A percentile compares a stretch with the other conserved stretches of the same genome.
Conservation (phyloP, 2,797 vertebrate genomes). For the Harpagifer antarcticus region DNA sequence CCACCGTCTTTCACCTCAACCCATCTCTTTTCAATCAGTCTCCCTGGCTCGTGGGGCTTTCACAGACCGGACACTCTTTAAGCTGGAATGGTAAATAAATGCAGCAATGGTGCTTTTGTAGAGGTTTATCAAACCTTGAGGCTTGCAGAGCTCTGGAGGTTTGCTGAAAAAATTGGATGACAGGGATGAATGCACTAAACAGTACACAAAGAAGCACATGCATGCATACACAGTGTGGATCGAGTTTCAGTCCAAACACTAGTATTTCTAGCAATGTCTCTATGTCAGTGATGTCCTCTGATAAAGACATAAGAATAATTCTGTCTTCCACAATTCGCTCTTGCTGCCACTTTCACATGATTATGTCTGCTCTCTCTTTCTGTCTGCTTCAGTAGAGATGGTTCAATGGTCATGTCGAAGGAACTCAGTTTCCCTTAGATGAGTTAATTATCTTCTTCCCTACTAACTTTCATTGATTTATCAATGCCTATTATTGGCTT, state of each 20-base stretch:
- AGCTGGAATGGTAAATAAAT: conserved; percentile 46
- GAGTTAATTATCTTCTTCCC: neutral
- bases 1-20: conserved; percentile 3
- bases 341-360: neutral
- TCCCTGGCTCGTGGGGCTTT: conserved; percentile 39
- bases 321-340: conserved; percentile 2
- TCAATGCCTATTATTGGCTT: neutral
- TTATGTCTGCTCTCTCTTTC: neutral
- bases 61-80: conserved; percentile 19
- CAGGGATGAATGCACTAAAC: conserved; percentile 44
- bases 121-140: conserved; percentile 52
- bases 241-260: conserved; percentile 34
- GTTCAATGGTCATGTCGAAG: conserved; percentile 1
- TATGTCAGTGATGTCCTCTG: conserved; percentile 11
- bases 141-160: conserved; percentile 30
- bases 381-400: neutral
- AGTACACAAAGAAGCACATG: conserved; percentile 31
- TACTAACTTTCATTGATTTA: neutral
- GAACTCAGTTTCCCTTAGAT: neutral
- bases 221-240: conserved; percentile 27
- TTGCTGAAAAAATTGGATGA: conserved; percentile 49
- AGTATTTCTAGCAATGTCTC: conserved; percentile 29
- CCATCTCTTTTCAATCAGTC: conserved; percentile 48
- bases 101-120: conserved; percentile 27
- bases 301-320: conserved; percentile 28